A percentile compares a stretch with the other conserved stretches of the same genome.
Conservation (phyloP, 2,888 invertebrate genomes). For the Eledone cirrhosa region DNA sequence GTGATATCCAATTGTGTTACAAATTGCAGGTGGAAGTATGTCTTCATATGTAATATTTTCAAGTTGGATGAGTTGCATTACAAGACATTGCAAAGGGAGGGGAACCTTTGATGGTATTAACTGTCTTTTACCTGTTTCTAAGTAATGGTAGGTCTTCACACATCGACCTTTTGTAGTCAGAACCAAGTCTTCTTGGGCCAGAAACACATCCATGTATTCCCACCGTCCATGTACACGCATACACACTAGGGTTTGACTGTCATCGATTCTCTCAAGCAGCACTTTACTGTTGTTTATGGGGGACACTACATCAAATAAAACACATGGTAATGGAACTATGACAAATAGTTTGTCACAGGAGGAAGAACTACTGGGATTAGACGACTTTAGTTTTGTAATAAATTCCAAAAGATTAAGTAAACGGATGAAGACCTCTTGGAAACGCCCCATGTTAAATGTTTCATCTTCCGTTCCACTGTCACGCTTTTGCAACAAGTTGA, state of each 20-base stretch:
- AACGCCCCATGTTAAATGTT: neutral
- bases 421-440: neutral
- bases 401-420: constrained; percentile 17
- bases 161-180: neutral
- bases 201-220: constrained; percentile 17
- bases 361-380: neutral
- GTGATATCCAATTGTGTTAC: neutral
- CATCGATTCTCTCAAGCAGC: neutral
- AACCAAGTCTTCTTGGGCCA: neutral
- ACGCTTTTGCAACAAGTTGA: neutral
- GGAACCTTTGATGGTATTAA: constrained; percentile 9
- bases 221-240: constrained; percentile 13
- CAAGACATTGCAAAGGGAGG: constrained; percentile 20
- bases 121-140: neutral
- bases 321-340: neutral
- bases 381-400: neutral
- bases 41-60: neutral
- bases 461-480: neutral
- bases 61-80: constrained; percentile 5
- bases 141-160: neutral
- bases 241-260: neutral
- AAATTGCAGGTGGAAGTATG: constrained; percentile 1
- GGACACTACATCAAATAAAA: constrained; percentile 1
- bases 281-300: too few species aligned
- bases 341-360: neutral